Evolutionary conservation across 2,888 invertebrate species (phyloP), one percentile per base, ranked within the genome.

Genomic region (Sphinx pinastri): DNA sequence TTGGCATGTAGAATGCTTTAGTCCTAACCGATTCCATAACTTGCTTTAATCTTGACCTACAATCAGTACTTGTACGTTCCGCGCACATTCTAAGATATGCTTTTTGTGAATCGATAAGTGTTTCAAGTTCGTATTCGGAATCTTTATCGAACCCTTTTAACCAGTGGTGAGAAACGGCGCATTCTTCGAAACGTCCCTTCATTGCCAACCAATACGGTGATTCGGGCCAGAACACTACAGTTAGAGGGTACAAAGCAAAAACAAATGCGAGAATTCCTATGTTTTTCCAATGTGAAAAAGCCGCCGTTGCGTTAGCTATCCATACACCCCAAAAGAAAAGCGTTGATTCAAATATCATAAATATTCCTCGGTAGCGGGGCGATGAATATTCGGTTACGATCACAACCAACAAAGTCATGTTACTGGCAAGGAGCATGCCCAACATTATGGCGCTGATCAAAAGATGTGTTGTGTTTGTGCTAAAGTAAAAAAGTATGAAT

Each of bases 161-260:
- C 84, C 85, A 84, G 57, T 78, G 78, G 67, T 84, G 86, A 0
- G 85, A 77, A 12, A 71, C 71, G 3, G 80, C 82, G 70, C 88
- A 84, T 71, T 86, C 85, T 0, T 85, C 82, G 31, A 82, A 87
- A 52, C 82, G 79, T 16, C 85, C 84, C 69, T 82, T 84, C 73
- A 85, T 82, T 11, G 87, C 88, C 10, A 88, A 75, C 88, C 88
- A 88, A 52, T 83, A 81, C 0, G 87, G 88, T 4, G 87, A 86
- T 71, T 86, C 86, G 0, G 86, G 86, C 85, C 84, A 81, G 47
- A 76, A 76, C n/a, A 81, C 68, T 31, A 83, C 77, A 14, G 83
- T 81, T 14, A 84, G 68, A 14, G 83, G 79, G 66, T 77, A 84
- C 14, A 70, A 58, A 57, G 79, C 79, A 52, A 77, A 81, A 2